Base-by-base conservation (phyloP, 2,888 invertebrate genomes). In the Thysanoteuthis rhombus region DNA sequence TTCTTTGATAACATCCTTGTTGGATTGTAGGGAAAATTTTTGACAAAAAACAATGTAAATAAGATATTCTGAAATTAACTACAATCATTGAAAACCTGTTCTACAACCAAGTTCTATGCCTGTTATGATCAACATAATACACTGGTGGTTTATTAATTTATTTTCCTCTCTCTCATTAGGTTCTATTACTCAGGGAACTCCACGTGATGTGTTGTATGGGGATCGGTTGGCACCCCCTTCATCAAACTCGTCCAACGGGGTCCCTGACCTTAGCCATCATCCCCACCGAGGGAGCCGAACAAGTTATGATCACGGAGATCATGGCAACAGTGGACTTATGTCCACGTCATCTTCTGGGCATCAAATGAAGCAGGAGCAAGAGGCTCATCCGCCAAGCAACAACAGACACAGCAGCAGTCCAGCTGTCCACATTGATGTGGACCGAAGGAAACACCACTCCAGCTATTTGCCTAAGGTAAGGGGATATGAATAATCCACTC, bases 121-220 rank as follows among this genome's bases (percentile, higher is more conserved):
- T 47, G 47, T 47, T 47, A 19, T 47, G 47, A 8, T 47, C 19
- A 47, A 19, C 19, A 3, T 16, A 22, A 52, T 25, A 52, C 52
- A 25, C 52, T 52, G 22, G 25, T 6, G 25, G 6, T 52, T 52
- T 25, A 22, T 52, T 25, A 6, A 22, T 52, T 52, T 52, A 22
- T n/a, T 42, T n/a, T 32, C n/a, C 10, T 92, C 42, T 92, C 92
- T 32, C 6, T 92, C 32, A 10, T 45, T 32, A 92, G 96, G 96
- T 38, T 96, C 96, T 32, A 96, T 96, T 42, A 96, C 95, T 52
- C 96, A 96, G 93, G 96, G 96, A 40, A 96, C 96, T 22, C 95
- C 96, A 6, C 95, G 96, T 52, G 96, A 96, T 92, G 93, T 93
- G 38, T 93, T 92, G 47, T 93, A 92, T 90, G 90, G 32, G 93